Base-by-base conservation (phyloP, 2,113 vertebrate species). In the Callaeas wilsoni region DNA sequence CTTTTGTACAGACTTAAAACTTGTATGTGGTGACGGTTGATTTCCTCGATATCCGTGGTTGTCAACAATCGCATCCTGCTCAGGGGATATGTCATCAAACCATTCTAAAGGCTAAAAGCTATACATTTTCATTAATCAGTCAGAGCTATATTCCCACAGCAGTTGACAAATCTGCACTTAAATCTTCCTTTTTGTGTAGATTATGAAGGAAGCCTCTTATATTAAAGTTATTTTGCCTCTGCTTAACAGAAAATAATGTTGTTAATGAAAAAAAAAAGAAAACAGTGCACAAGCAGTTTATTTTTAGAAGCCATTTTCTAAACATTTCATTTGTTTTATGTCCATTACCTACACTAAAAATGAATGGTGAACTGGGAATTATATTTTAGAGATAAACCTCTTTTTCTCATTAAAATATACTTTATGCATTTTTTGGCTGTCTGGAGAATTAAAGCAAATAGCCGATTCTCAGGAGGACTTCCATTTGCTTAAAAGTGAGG, bases 231-330 rank as follows among this genome's bases (percentile, higher is more conserved):
- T 93, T 92, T 90, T 90, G 46, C 50, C 15, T 79, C 64, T 77
- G 37, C 67, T 92, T 70, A 81, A 37, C n/a, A 88, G 64, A 92
- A 79, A 94, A 70, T 55, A 86, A 59, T 60, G 47, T 25, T 95
- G 27, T 57, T 95, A 69, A 95, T 92, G 91, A 63, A 55, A 55
- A 46, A 64, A 53, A 32, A 79, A 64, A 18, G 41, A 87, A 97
- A 96, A 89, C 57, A 19, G 57, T 87, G 53, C 88, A 92, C 37
- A 92, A 90, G 52, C 50, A 52, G 76, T 97, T 96, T 89, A 63
- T 94, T 97, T 97, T 92, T 91, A 82, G 63, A 97, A 96, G 37
- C 57, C 16, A 70, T 89, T 96, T 97, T 83, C 79, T 94, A 87
- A 96, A 85, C 42, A 60, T 79, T 91, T 92, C 10, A 79, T 95